Base-by-base conservation (phyloP, 2,113 vertebrate species). In the Dolichotis patagonum region DNA sequence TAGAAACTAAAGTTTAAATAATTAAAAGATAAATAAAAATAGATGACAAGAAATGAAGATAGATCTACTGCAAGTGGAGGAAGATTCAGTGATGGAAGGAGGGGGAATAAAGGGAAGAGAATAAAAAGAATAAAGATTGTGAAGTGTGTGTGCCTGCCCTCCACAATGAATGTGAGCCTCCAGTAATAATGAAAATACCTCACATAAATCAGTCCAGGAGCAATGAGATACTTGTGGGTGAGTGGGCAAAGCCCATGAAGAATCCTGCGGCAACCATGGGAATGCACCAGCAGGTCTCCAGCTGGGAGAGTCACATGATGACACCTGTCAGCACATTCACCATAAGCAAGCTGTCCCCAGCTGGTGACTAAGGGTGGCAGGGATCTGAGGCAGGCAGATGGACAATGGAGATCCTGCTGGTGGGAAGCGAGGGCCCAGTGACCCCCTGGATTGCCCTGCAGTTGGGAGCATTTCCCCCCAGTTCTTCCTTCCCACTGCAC, bases 231-330 rank as follows among this genome's bases (percentile, higher is more conserved):
- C 22, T 20, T 30, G 7, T 35, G 0, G 3, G 11, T 22, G 32
- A 3, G 7, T 7, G 3, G 62, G 19, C 46, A n/a, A 41, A 77
- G 56, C 17, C 8, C 16, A 17, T 2, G 26, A 17, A 43, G 69
- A 22, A 16, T 63, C 43, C 35, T 12, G 13, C 38, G 32, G 71
- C 56, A 35, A 22, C 58, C 35, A 3, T 73, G 80, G 80, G 49
- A 81, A 58, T 5, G 1, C 0, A 5, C 19, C 67, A 67, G 30
- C 54, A 3, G 14, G 24, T 22, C 16, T 81, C 62, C 56, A 75
- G 5, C 24, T 2, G 7, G 0, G 1, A 52, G 0, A 1, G 1
- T n/a, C 3, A 22, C 0, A 56, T 56, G 54, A 5, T 52, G 65
- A 46, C 38, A 26, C 38, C 38, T 43, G 10, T 67, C 85, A 46